Conservation (phyloP, 2,888 invertebrate genomes). For the Lycia hirtaria region DNA sequence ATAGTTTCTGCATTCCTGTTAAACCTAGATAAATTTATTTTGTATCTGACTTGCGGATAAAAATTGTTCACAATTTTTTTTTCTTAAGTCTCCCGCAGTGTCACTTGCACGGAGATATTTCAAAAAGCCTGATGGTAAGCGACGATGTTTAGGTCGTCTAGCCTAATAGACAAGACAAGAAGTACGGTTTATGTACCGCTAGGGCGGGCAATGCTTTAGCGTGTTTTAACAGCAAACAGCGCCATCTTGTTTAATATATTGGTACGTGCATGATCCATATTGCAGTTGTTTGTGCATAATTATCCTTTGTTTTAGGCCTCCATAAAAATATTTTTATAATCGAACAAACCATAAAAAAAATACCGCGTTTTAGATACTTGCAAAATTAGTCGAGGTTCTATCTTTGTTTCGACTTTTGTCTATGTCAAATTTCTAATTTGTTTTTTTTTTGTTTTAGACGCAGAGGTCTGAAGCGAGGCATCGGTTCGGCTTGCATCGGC, state of each 20-base stretch:
- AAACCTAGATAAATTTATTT: too few species aligned
- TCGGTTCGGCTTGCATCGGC: slow-evolving; percentile 99
- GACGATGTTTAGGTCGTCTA: slow-evolving; percentile 22
- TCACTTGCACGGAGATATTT: not conserved
- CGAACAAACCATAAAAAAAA: too few species aligned
- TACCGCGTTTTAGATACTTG: too few species aligned
- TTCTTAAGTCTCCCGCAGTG: not conserved
- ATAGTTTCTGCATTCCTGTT: too few species aligned
- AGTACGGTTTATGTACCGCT: not conserved
- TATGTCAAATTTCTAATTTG: not conserved
- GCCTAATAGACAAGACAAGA: not conserved
- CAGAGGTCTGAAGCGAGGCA: slow-evolving; percentile 92
- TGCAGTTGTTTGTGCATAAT: too few species aligned
- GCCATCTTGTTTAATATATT: not conserved
- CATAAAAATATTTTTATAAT: too few species aligned
- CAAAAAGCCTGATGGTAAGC: not conserved
- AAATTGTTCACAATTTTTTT: too few species aligned
- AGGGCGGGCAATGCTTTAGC: not conserved
- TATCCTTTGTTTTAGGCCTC: too few species aligned
- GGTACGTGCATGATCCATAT: too few species aligned
- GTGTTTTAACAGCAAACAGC: not conserved
- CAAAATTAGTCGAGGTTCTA: too few species aligned
- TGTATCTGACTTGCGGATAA: too few species aligned
- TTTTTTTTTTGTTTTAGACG: slow-evolving; percentile 85
- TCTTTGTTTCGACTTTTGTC: not conserved